Percentiles rank a stretch among this genome's conserved stretches.
Evolutionary conservation across 2,888 invertebrate genomes (phyloP).

Genomic region (Pantelozetes paolii): DNA sequence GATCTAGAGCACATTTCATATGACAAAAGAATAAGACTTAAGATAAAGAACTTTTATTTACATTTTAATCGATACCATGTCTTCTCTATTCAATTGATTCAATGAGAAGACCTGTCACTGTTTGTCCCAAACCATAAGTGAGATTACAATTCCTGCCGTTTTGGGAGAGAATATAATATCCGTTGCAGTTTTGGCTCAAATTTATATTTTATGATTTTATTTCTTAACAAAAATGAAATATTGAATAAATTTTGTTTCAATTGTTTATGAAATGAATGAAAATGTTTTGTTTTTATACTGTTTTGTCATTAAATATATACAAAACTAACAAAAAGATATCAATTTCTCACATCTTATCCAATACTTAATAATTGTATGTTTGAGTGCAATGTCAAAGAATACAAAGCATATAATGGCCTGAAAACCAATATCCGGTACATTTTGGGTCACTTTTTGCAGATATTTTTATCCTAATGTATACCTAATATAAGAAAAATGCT

Average conservation of each 20-base stretch:
- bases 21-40: neutral
- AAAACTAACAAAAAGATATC: neutral
- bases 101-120: constrained; percentile 12
- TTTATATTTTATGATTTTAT: neutral
- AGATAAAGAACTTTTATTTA: neutral
- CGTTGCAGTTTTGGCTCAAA: neutral
- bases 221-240: neutral
- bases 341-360: neutral
- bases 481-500: neutral
- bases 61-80: neutral
- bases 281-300: too few species aligned
- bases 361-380: neutral
- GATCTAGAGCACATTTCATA: constrained; percentile 1
- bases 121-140: constrained; percentile 6
- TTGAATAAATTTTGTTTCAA: neutral
- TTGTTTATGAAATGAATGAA: too few species aligned
- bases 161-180: neutral
- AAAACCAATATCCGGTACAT: constrained; percentile 30
- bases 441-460: constrained; percentile 18
- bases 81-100: constrained; percentile 3
- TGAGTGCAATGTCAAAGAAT: neutral
- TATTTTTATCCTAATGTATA: constrained; percentile 10
- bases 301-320: too few species aligned
- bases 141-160: constrained; percentile 20
- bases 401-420: constrained; percentile 8